Conservation (phyloP, 1,140 invertebrate genomes). For the Drosophila ficusphila region DNA sequence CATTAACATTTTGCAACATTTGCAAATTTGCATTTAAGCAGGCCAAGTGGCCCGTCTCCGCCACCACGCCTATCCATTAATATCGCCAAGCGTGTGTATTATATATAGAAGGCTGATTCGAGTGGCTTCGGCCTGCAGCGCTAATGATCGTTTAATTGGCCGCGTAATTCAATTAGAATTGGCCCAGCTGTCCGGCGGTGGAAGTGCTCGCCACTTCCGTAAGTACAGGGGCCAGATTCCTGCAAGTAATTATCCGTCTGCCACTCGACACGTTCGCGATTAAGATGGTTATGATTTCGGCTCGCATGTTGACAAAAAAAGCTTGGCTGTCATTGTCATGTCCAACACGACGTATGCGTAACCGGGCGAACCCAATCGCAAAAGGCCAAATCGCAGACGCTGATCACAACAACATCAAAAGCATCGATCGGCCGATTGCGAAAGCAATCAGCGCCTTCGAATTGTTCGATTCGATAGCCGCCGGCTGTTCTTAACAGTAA, state of each 20-base stretch:
- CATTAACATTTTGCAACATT: slow-evolving; percentile 59
- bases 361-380: slow-evolving; percentile 55
- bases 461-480: slow-evolving; percentile 50
- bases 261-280: slow-evolving; percentile 22
- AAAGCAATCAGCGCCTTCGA: slow-evolving; percentile 52
- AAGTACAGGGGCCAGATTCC: slow-evolving; percentile 31
- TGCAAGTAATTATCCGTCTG: slow-evolving; percentile 40
- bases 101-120: too few species aligned
- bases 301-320: slow-evolving; percentile 18
- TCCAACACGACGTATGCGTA: slow-evolving; percentile 59
- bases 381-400: slow-evolving; percentile 34
- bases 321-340: slow-evolving; percentile 58
- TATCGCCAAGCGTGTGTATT: neutral
- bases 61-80: slow-evolving; percentile 24
- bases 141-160: slow-evolving; percentile 65
- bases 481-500: slow-evolving; percentile 52
- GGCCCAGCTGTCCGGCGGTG: slow-evolving; percentile 13
- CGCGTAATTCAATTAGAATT: slow-evolving; percentile 30
- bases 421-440: slow-evolving; percentile 37
- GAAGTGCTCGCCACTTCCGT: slow-evolving; percentile 49
- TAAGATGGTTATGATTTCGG: slow-evolving; percentile 33
- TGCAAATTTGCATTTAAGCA: slow-evolving; percentile 64
- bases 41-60: slow-evolving; percentile 19
- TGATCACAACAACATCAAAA: slow-evolving; percentile 39
- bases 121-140: slow-evolving; percentile 9